Evolutionary conservation across 1,140 invertebrate genomes (phyloP).

Genomic region (Zaprionus lachaisei): DNA sequence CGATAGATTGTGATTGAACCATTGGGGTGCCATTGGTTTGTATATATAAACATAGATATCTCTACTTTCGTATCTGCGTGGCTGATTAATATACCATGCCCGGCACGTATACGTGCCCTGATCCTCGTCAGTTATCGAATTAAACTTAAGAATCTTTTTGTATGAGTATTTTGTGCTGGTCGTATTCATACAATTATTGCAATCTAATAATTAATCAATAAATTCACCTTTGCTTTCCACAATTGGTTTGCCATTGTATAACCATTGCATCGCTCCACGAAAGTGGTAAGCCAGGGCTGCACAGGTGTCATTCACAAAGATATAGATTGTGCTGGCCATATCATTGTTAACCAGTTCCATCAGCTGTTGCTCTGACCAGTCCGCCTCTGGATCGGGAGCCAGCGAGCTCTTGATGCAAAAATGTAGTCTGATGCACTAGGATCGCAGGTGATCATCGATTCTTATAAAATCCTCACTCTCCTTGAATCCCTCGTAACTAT

Average conservation of each 20-base stretch:
- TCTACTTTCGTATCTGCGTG: slow-evolving; percentile 44
- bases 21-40: slow-evolving; percentile 73
- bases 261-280: slow-evolving; percentile 84
- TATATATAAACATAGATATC: slow-evolving; percentile 64
- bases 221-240: slow-evolving; percentile 33
- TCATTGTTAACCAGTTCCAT: slow-evolving; percentile 82
- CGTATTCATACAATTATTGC: slow-evolving; percentile 14
- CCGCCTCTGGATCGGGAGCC: not conserved
- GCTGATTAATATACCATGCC: slow-evolving; percentile 49
- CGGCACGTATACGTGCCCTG: slow-evolving; percentile 74
- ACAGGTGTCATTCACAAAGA: slow-evolving; percentile 89
- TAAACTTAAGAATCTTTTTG: slow-evolving; percentile 62
- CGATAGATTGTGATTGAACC: slow-evolving; percentile 64
- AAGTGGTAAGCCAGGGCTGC: slow-evolving; percentile 86
- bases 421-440: slow-evolving; percentile 83
- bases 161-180: slow-evolving; percentile 65
- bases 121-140: slow-evolving; percentile 55
- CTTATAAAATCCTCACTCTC: slow-evolving; percentile 24
- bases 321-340: slow-evolving; percentile 86
- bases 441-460: slow-evolving; percentile 74
- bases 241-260: slow-evolving; percentile 50
- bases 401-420: slow-evolving; percentile 85
- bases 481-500: slow-evolving; percentile 16
- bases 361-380: slow-evolving; percentile 58
- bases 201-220: not conserved